Evolutionary conservation across 2,113 vertebrate species (phyloP).

Genomic region (Numenius arquata): DNA sequence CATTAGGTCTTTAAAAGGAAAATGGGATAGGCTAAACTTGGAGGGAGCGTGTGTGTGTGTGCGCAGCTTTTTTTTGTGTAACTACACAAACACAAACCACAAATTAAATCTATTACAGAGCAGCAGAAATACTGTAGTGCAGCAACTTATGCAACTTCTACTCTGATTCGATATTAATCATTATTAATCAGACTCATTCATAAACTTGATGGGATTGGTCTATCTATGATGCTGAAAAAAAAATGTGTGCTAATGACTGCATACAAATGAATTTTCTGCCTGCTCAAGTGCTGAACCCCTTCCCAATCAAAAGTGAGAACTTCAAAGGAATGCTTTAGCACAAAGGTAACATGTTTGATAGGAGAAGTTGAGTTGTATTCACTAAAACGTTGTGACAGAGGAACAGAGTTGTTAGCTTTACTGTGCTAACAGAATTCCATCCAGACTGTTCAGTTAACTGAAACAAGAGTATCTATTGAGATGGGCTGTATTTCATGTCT

Average conservation of each 20-base stretch:
- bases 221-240: background rate
- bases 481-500: background rate
- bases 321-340: background rate
- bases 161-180: background rate
- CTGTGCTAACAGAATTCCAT: background rate
- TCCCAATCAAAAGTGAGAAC: background rate
- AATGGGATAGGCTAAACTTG: background rate
- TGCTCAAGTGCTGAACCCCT: background rate
- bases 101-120: background rate
- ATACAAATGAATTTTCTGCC: background rate
- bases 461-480: background rate
- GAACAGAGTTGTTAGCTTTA: background rate
- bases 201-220: background rate
- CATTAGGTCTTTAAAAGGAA: background rate
- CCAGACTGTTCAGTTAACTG: background rate
- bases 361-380: background rate
- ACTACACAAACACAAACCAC: background rate
- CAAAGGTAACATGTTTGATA: background rate
- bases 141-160: background rate
- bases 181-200: background rate
- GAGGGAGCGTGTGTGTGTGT: accelerated
- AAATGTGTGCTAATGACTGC: background rate
- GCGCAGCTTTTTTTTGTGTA: background rate
- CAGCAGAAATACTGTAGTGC: background rate
- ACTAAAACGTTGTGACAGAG: background rate